phyloP scores from a whole-genome alignment of 2,888 invertebrate genomes.

The Lasioglossum marginatum region DNA sequence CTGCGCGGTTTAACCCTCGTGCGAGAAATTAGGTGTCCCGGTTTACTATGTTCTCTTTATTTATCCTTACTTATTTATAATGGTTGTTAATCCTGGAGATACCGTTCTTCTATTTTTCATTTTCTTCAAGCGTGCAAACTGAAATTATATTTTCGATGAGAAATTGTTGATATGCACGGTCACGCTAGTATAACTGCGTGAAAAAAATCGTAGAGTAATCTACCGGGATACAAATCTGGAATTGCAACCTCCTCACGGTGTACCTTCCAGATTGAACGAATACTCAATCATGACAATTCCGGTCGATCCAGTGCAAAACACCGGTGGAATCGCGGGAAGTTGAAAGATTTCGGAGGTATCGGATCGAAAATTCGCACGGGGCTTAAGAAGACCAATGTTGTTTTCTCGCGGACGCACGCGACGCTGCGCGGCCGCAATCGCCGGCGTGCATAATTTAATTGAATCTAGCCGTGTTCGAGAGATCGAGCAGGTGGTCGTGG shows the following conservation, averaged over 20 bases:
- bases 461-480: background rate
- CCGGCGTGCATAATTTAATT: background rate
- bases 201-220: background rate
- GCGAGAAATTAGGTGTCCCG: background rate
- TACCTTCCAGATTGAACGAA: background rate
- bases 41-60: background rate
- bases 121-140: background rate
- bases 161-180: too few species aligned
- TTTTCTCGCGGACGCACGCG: background rate
- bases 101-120: background rate
- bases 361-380: background rate
- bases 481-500: conserved; percentile 6
- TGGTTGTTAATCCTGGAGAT: background rate
- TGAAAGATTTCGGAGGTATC: background rate
- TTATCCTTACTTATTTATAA: too few species aligned
- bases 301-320: background rate
- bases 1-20: background rate
- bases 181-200: too few species aligned
- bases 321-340: background rate
- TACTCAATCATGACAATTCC: too few species aligned
- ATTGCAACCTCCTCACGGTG: background rate
- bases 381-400: background rate
- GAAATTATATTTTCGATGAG: background rate
- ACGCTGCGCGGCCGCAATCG: background rate
- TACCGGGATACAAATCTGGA: background rate